phyloP scores from a whole-genome alignment of 2,797 vertebrate species.

The Sphaeramia orbicularis region DNA sequence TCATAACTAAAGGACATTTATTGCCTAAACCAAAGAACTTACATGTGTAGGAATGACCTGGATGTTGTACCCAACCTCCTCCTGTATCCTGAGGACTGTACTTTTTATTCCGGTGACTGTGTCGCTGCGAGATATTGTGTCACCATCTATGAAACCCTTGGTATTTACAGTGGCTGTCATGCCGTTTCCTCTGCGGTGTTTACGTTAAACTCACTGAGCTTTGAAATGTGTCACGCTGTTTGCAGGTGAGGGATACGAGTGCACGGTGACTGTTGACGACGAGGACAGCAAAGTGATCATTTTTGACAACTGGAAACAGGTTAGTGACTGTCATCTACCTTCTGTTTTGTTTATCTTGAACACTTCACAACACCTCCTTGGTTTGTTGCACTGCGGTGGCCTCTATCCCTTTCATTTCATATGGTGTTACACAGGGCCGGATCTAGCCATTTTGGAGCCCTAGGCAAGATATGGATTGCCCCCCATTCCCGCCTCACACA shows the following conservation, averaged over 20 bases:
- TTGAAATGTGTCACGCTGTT: constrained; percentile 22
- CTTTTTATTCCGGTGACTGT: no score
- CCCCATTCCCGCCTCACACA: no score
- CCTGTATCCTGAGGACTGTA: no score
- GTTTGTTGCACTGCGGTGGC: not conserved
- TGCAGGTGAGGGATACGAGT: constrained; percentile 91
- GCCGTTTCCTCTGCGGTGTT: not conserved
- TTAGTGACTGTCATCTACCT: constrained; percentile 63
- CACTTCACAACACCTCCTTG: not conserved
- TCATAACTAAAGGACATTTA: no score
- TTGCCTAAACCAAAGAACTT: no score
- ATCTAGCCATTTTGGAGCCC: no score
- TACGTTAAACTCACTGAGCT: constrained; percentile 1
- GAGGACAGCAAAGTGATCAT: constrained; percentile 91
- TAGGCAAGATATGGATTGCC: no score
- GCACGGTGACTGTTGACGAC: constrained; percentile 89
- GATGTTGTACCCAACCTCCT: no score
- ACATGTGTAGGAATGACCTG: no score
- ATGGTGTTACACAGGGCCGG: constrained; percentile 4
- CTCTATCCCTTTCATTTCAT: not conserved
- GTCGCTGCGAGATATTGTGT: not conserved
- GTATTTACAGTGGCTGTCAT: not conserved
- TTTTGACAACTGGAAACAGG: constrained; percentile 94
- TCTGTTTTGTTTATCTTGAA: not conserved
- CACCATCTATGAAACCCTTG: not conserved